Evolutionary conservation across 2,888 invertebrate species (phyloP).

Genomic region (Panopea generosa): DNA sequence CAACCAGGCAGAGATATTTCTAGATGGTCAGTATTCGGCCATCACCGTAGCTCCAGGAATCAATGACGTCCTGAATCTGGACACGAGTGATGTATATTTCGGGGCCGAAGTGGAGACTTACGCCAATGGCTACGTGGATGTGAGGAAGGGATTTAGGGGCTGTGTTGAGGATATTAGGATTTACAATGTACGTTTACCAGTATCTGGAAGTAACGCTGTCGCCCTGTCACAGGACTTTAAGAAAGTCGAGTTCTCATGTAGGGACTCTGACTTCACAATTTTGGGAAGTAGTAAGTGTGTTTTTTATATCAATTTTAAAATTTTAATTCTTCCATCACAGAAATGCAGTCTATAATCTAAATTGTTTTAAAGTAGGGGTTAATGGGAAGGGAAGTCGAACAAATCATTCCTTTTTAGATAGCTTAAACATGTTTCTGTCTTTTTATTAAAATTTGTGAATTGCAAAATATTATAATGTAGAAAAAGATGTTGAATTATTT

Average conservation of each 20-base stretch:
- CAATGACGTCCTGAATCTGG: constrained; percentile 94
- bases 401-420: too few relatives aligned
- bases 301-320: neutral
- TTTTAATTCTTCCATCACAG: neutral
- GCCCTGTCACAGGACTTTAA: constrained; percentile 84
- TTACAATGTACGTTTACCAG: constrained; percentile 91
- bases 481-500: too few relatives aligned
- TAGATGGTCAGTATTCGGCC: constrained; percentile 91
- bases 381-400: too few relatives aligned
- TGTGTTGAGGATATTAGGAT: constrained; percentile 95
- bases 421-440: too few relatives aligned
- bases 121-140: constrained; percentile 82
- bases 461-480: too few relatives aligned
- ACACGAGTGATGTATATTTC: constrained; percentile 92
- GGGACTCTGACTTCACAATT: constrained; percentile 69
- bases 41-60: constrained; percentile 91
- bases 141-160: constrained; percentile 94
- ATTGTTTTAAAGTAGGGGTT: too few relatives aligned
- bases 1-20: constrained; percentile 91
- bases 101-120: constrained; percentile 90
- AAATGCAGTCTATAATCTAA: too few relatives aligned
- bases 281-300: constrained; percentile 63
- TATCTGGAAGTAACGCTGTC: constrained; percentile 85
- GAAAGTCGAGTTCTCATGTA: constrained; percentile 85
- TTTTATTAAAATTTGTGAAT: too few relatives aligned